Conservation (phyloP, 37 sponge, comb jelly and placozoan genomes). For the Bolinopsis microptera region DNA sequence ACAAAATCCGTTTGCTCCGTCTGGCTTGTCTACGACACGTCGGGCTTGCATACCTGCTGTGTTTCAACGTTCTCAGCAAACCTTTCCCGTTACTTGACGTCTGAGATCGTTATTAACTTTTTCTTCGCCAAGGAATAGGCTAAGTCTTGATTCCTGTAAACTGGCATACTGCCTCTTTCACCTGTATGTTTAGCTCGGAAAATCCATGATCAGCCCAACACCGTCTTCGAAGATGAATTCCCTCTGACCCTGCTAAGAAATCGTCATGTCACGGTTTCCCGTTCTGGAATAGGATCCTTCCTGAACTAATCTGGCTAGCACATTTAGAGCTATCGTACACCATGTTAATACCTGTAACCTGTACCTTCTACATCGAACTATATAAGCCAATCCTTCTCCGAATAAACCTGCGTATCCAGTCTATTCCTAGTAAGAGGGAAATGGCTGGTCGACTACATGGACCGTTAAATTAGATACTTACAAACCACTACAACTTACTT, state of each 20-base stretch:
- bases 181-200: neutral
- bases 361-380: too few species aligned
- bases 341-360: too few species aligned
- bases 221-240: too few species aligned
- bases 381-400: too few species aligned
- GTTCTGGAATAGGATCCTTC: too few species aligned
- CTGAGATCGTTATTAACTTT: neutral
- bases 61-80: neutral
- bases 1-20: constrained; percentile 54
- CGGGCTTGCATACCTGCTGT: neutral
- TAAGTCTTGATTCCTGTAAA: neutral
- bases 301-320: too few species aligned
- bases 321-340: too few species aligned
- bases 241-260: too few species aligned
- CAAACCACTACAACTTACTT: neutral
- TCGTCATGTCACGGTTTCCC: too few species aligned
- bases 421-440: neutral
- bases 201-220: neutral
- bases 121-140: neutral
- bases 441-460: neutral
- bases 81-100: constrained; percentile 11
- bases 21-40: constrained; percentile 12
- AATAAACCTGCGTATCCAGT: neutral
- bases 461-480: neutral
- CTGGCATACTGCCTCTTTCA: neutral